Conservation (phyloP, 2,888 invertebrate genomes). For the Archips crataeganus region DNA sequence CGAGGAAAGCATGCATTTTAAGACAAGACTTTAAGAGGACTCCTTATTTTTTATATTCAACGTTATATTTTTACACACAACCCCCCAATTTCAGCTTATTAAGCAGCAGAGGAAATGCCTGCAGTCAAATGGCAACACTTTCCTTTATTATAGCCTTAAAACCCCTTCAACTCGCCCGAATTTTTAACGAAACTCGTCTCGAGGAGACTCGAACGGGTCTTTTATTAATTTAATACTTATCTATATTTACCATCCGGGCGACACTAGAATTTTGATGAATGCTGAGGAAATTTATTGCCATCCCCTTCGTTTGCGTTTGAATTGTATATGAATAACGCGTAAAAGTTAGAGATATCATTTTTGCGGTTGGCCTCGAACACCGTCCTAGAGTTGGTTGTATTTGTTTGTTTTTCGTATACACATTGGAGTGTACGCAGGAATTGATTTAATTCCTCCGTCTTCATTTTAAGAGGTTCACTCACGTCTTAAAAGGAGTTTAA, state of each 20-base stretch:
- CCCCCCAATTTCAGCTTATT: constrained; percentile 21
- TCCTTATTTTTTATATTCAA: neutral
- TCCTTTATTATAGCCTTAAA: constrained; percentile 37
- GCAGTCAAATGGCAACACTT: constrained; percentile 28
- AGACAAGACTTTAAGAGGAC: neutral
- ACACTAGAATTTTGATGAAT: constrained; percentile 30
- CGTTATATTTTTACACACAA: neutral
- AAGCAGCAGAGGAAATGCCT: constrained; percentile 19
- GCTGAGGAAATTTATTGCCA: neutral
- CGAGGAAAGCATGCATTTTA: neutral
- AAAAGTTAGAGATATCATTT: neutral
- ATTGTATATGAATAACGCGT: neutral
- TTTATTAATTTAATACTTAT: constrained; percentile 39
- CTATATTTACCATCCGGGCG: constrained; percentile 26
- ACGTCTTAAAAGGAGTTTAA: too few species aligned
- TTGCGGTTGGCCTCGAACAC: too few species aligned
- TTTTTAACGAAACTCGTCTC: constrained; percentile 30
- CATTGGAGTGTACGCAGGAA: too few species aligned
- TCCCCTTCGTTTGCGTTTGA: neutral
- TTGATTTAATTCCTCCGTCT: too few species aligned
- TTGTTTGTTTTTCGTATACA: too few species aligned
- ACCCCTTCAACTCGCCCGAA: constrained; percentile 18
- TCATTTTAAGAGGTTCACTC: too few species aligned
- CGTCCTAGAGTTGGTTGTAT: too few species aligned
- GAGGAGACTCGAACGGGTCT: constrained; percentile 17